Evolutionary conservation across 2,113 vertebrate genomes (phyloP).

Genomic region (Oryctolagus cuniculus): DNA sequence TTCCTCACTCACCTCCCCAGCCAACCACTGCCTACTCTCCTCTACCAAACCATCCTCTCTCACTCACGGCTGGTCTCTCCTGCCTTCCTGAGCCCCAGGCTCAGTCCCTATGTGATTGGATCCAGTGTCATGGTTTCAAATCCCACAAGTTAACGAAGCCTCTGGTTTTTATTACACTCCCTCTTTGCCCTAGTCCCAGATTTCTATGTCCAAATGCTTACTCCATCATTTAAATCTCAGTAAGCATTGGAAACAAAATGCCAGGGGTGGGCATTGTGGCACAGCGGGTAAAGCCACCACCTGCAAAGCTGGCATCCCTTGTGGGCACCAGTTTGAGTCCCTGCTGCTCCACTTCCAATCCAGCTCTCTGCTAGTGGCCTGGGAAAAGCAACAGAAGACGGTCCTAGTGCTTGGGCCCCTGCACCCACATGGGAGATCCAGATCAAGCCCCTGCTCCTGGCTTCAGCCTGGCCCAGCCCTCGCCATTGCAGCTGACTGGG

Average conservation of each 20-base stretch:
- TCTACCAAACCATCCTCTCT: neutral
- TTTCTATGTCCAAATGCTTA: neutral
- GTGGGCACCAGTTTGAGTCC: no score
- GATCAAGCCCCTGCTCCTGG: no score
- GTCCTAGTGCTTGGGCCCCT: no score
- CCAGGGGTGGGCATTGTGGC: no score
- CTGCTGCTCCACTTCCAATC: no score
- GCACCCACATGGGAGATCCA: no score
- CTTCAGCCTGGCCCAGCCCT: no score
- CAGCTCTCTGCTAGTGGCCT: no score
- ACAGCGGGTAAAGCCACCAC: no score
- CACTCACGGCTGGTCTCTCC: neutral
- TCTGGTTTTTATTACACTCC: neutral
- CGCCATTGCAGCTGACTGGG: no score
- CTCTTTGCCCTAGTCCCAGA: neutral
- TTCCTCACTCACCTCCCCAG: neutral
- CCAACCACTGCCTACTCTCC: neutral
- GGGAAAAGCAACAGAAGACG: no score
- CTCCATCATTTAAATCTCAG: constrained; percentile 1
- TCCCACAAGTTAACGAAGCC: constrained; percentile 14
- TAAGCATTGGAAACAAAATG: neutral
- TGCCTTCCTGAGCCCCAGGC: neutral
- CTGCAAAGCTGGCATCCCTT: no score
- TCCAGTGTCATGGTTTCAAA: constrained; percentile 25
- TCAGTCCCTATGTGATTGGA: neutral